Percentiles rank a stretch among this genome's conserved stretches.
Evolutionary conservation across 2,888 invertebrate genomes (phyloP).

Genomic region (Erynnis tages): DNA sequence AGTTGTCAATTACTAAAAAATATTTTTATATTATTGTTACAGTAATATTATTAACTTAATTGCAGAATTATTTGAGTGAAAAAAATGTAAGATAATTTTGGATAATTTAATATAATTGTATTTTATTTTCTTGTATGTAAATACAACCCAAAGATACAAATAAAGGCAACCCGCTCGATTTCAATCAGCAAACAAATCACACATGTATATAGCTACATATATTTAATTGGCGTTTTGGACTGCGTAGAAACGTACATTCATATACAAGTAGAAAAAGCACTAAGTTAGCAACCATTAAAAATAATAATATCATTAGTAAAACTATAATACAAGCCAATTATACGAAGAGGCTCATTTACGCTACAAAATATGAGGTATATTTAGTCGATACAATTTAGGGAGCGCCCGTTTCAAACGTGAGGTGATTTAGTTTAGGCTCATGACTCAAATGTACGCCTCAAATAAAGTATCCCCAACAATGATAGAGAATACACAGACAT

Average conservation of each 20-base stretch:
- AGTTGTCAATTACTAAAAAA: background rate
- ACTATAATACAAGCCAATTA: slow-evolving; percentile 51
- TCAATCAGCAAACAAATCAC: slow-evolving; percentile 4
- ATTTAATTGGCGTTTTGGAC: slow-evolving; percentile 43
- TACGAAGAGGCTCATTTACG: slow-evolving; percentile 51
- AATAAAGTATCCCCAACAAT: too few relatives aligned
- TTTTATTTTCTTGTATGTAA: too few relatives aligned
- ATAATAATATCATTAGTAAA: slow-evolving; percentile 40
- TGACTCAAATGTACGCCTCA: too few relatives aligned
- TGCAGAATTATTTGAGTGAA: too few relatives aligned
- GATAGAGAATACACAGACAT: too few relatives aligned
- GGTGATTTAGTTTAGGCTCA: too few relatives aligned
- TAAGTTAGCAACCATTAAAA: slow-evolving; percentile 43
- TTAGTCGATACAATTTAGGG: slow-evolving; percentile 38
- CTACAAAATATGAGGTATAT: slow-evolving; percentile 78
- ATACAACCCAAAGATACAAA: too few relatives aligned
- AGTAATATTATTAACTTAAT: background rate
- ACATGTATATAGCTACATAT: slow-evolving; percentile 26
- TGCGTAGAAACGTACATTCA: slow-evolving; percentile 41
- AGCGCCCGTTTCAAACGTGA: too few relatives aligned
- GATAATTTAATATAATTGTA: too few relatives aligned
- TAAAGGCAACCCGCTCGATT: too few relatives aligned
- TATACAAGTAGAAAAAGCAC: slow-evolving; percentile 40
- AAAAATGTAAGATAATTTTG: too few relatives aligned
- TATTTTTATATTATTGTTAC: background rate